Evolutionary conservation across 2,113 vertebrate species (phyloP).

Genomic region (Campylorhamphus procurvoides): DNA sequence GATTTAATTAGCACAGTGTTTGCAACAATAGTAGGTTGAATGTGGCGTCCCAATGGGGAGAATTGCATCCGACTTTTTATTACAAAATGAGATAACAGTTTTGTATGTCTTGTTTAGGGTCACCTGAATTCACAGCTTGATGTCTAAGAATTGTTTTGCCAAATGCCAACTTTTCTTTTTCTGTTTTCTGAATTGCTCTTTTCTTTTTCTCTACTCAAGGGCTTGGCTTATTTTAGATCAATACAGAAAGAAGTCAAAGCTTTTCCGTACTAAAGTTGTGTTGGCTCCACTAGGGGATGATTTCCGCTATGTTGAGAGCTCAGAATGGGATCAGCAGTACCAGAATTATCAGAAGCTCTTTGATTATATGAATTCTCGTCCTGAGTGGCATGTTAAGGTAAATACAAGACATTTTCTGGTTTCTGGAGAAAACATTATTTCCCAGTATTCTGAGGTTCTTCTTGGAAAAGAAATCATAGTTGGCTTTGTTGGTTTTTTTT

Average conservation of each 20-base stretch:
- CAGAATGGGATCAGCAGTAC: slow-evolving; percentile 92
- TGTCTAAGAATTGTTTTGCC: not conserved
- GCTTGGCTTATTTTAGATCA: slow-evolving; percentile 89
- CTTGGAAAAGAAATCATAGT: not conserved
- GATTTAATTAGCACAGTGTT: not conserved
- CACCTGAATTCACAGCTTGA: not conserved
- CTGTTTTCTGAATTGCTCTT: not conserved
- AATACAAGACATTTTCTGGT: not conserved
- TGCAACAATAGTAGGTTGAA: not conserved
- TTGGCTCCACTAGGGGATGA: slow-evolving; percentile 90
- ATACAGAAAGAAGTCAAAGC: slow-evolving; percentile 94
- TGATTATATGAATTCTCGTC: slow-evolving; percentile 87
- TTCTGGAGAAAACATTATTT: not conserved
- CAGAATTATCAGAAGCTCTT: slow-evolving; percentile 92
- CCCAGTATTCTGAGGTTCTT: not conserved
- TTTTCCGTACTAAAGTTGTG: slow-evolving; percentile 87
- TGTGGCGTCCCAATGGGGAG: not conserved
- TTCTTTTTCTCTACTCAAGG: slow-evolving; percentile 53
- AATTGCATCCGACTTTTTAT: not conserved
- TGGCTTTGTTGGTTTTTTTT: not conserved
- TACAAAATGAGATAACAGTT: not conserved
- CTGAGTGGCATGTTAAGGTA: slow-evolving; percentile 89
- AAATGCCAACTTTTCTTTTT: not conserved
- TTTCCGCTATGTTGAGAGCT: slow-evolving; percentile 87
- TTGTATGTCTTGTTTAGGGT: not conserved